phyloP scores from a whole-genome alignment of 2,797 vertebrate genomes.

The Coilia nasus region DNA sequence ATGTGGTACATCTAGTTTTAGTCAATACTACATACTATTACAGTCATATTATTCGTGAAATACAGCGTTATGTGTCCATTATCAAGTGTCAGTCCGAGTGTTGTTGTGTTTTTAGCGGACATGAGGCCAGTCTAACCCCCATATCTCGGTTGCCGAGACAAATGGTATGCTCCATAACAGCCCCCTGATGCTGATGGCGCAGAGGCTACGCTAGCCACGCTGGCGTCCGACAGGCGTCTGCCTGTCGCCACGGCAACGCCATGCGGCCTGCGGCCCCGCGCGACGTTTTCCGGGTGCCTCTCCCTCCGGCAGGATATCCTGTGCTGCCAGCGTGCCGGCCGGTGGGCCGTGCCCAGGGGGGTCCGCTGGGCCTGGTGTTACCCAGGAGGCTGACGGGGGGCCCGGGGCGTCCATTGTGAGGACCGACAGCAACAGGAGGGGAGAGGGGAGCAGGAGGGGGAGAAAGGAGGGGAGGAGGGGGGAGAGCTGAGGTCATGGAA shows the following conservation, averaged over 20 bases:
- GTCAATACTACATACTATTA: too few species aligned
- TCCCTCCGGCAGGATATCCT: constrained; percentile 76
- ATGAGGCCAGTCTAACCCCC: too few species aligned
- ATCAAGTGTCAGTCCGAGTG: too few species aligned
- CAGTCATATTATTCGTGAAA: too few species aligned
- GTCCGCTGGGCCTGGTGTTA: constrained; percentile 56
- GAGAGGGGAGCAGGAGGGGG: neutral
- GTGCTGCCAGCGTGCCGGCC: constrained; percentile 57
- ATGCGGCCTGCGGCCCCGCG: constrained; percentile 35
- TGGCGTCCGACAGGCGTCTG: neutral
- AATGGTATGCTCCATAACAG: neutral
- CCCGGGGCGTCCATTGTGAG: constrained; percentile 76
- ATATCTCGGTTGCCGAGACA: neutral
- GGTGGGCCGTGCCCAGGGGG: neutral
- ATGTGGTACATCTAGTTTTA: too few species aligned
- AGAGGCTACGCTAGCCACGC: neutral
- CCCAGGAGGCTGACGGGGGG: constrained; percentile 43
- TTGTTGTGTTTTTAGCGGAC: too few species aligned
- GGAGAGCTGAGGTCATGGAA: constrained; percentile 76
- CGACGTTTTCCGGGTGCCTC: constrained; percentile 57
- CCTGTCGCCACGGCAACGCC: neutral
- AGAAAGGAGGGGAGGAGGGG: constrained; percentile 39
- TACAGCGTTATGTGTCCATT: too few species aligned
- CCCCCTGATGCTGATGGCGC: neutral
- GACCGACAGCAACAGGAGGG: neutral